Evolutionary conservation across 2,888 invertebrate species (phyloP).

Genomic region (Mythimna vitellina): DNA sequence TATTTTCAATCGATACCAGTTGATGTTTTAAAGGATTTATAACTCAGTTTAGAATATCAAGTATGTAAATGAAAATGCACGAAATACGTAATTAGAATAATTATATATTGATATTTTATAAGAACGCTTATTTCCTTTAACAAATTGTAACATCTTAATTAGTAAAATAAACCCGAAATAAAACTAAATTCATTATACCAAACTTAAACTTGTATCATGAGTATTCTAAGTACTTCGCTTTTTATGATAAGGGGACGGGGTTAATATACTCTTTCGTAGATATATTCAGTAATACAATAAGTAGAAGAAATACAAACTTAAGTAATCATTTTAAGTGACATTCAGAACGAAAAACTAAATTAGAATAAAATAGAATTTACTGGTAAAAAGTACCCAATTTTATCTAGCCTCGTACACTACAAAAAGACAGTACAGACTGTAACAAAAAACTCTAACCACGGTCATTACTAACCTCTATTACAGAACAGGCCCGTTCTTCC

Average conservation of each 20-base stretch:
- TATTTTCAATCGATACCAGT: constrained; percentile 24
- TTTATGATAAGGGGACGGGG: background rate
- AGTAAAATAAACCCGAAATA: background rate
- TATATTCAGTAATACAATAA: no score
- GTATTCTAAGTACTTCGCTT: background rate
- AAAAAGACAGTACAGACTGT: constrained; percentile 9
- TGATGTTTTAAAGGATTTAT: constrained; percentile 16
- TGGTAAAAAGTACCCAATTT: background rate
- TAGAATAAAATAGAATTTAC: background rate
- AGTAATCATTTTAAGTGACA: background rate
- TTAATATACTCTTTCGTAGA: background rate
- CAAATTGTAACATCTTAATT: background rate
- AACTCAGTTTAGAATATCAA: background rate
- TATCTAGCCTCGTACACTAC: background rate
- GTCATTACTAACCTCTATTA: constrained; percentile 44
- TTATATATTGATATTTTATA: no score
- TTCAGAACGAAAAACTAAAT: background rate
- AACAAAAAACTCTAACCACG: constrained; percentile 14
- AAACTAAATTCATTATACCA: no score
- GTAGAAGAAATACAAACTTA: no score
- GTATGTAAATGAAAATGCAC: background rate
- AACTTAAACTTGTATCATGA: background rate
- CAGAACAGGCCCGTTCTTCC: constrained; percentile 37
- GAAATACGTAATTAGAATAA: background rate
- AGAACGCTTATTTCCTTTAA: background rate